Evolutionary conservation across 2,888 invertebrate species (phyloP).

Genomic region (Hydrotaea diabolus): DNA sequence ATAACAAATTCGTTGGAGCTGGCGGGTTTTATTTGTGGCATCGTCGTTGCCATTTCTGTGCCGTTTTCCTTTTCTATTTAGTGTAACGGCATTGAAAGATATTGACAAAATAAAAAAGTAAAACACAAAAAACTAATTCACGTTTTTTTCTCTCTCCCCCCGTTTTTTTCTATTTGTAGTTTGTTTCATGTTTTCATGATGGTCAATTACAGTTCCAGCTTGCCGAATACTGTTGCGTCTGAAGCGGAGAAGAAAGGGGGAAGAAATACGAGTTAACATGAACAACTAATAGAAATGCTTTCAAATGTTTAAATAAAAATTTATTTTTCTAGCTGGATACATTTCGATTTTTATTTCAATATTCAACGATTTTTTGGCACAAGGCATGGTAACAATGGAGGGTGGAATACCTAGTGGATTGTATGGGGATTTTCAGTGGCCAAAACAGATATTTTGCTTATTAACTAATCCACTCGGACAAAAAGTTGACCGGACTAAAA

Average conservation of each 20-base stretch:
- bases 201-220: constrained; percentile 46
- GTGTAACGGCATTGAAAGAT: constrained; percentile 58
- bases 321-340: too few relatives aligned
- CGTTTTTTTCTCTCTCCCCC: constrained; percentile 30
- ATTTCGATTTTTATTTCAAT: too few relatives aligned
- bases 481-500: too few relatives aligned
- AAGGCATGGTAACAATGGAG: too few relatives aligned
- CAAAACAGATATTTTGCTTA: too few relatives aligned
- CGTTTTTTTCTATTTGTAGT: background rate
- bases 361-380: too few relatives aligned
- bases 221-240: background rate
- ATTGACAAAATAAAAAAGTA: constrained; percentile 48
- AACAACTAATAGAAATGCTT: background rate
- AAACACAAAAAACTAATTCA: constrained; percentile 38
- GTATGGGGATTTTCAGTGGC: too few relatives aligned
- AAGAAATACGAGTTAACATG: too few relatives aligned
- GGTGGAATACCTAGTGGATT: too few relatives aligned
- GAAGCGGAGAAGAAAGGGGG: background rate
- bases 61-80: constrained; percentile 52
- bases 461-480: too few relatives aligned
- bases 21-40: constrained; percentile 26
- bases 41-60: background rate
- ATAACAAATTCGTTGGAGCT: constrained; percentile 57
- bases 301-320: background rate
- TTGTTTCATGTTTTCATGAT: constrained; percentile 53